Evolutionary conservation across 2,888 invertebrate genomes (phyloP).

Genomic region (Cyrtodaria siliqua): DNA sequence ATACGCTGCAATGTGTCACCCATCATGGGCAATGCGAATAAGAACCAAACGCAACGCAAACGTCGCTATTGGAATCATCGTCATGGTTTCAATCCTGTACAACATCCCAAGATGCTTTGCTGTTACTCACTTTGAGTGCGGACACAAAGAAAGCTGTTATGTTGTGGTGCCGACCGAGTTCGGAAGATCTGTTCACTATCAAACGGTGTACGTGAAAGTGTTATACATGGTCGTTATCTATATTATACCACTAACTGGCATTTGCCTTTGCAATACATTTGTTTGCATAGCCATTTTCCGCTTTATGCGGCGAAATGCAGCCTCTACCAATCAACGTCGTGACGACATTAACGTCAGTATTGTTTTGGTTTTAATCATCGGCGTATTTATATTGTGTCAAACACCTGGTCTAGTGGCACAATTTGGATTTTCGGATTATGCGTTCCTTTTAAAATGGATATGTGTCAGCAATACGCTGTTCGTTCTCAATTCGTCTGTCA

Average conservation of each 20-base stretch:
- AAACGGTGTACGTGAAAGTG: conserved; percentile 70
- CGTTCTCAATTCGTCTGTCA: conserved; percentile 82
- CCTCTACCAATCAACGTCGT: no score
- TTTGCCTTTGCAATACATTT: no score
- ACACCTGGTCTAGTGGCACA: conserved; percentile 81
- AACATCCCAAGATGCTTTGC: conserved; percentile 81
- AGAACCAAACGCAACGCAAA: conserved; percentile 76
- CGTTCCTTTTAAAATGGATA: conserved; percentile 75
- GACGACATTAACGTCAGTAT: conserved; percentile 81
- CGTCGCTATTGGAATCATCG: conserved; percentile 70
- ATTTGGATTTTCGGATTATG: conserved; percentile 73
- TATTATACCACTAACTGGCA: conserved; percentile 77
- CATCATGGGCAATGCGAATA: conserved; percentile 78
- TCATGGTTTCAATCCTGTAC: conserved; percentile 72
- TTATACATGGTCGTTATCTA: conserved; percentile 78
- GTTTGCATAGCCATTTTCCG: no score
- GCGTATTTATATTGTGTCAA: conserved; percentile 84
- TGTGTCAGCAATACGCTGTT: conserved; percentile 82
- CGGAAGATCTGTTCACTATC: conserved; percentile 70
- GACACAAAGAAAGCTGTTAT: conserved; percentile 46
- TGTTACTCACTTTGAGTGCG: conserved; percentile 44
- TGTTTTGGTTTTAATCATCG: conserved; percentile 81
- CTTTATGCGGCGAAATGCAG: no score
- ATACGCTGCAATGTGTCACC: conserved; percentile 83
- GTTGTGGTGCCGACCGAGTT: conserved; percentile 69